Evolutionary conservation across 2,797 vertebrate genomes (phyloP).

Genomic region (Threskiornis aethiopicus): DNA sequence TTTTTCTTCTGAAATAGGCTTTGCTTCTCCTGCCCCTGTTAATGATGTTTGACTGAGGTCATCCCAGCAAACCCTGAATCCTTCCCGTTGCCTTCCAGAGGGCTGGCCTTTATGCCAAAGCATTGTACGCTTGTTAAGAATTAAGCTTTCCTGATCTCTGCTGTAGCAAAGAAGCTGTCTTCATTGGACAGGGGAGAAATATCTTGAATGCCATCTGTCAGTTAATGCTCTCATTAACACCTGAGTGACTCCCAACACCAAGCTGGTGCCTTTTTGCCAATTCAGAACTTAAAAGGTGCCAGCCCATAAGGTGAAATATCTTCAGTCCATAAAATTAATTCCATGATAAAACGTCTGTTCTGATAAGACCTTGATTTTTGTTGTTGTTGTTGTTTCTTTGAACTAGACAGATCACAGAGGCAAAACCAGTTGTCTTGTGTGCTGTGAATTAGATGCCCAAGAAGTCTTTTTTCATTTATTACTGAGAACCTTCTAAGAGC

Average conservation of each 20-base stretch:
- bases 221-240: constrained; percentile 68
- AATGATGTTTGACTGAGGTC: constrained; percentile 71
- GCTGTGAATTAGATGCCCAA: not conserved
- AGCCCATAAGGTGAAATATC: constrained; percentile 55
- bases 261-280: constrained; percentile 44
- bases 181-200: constrained; percentile 23
- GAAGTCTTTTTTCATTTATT: not conserved
- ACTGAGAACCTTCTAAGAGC: not conserved
- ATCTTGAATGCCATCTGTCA: constrained; percentile 60
- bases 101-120: constrained; percentile 51
- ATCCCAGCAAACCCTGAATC: constrained; percentile 65
- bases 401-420: not conserved
- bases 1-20: constrained; percentile 54
- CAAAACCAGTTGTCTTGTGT: not conserved
- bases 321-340: constrained; percentile 48
- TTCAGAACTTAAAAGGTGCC: constrained; percentile 34
- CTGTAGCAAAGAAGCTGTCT: constrained; percentile 15
- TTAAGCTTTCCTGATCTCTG: constrained; percentile 48
- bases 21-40: constrained; percentile 70
- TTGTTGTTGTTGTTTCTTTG: not conserved
- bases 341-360: constrained; percentile 1
- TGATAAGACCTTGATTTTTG: not conserved
- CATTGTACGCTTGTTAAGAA: constrained; percentile 50
- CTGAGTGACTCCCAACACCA: constrained; percentile 51
- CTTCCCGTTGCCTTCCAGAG: constrained; percentile 58